Conservation (phyloP, 2,113 vertebrate genomes). For the Forbesichthys papilliferus region DNA sequence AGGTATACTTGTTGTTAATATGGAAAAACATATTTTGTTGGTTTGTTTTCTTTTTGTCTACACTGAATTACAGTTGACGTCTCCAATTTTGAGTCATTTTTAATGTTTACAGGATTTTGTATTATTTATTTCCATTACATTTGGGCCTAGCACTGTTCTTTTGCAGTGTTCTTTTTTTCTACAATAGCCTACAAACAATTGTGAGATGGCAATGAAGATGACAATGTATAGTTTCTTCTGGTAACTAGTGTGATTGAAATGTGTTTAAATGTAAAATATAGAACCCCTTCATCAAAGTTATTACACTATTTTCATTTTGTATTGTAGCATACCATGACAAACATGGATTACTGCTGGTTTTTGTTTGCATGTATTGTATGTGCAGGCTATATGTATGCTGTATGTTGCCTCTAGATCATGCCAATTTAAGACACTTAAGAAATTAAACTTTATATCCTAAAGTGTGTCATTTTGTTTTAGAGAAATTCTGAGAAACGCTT, state of each 20-base stretch:
- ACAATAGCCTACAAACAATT: no score
- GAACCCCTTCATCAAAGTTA: background rate
- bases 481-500: background rate
- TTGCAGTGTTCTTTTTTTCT: background rate
- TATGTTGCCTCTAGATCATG: slow-evolving; percentile 25
- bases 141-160: slow-evolving; percentile 23
- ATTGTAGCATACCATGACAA: background rate
- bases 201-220: no score
- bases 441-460: slow-evolving; percentile 33
- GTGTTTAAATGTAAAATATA: background rate
- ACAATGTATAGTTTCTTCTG: no score
- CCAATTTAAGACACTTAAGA: slow-evolving; percentile 26
- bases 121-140: slow-evolving; percentile 54
- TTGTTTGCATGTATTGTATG: slow-evolving; percentile 14
- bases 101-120: slow-evolving; percentile 9
- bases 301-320: slow-evolving; percentile 20
- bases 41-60: background rate
- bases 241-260: no score
- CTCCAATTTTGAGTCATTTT: slow-evolving; percentile 20
- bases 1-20: no score
- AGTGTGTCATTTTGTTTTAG: background rate
- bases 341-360: slow-evolving; percentile 17
- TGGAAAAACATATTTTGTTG: no score
- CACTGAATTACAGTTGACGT: background rate
- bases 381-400: background rate